phyloP scores from a whole-genome alignment of 1,140 invertebrate genomes.

The Psix sp. region DNA sequence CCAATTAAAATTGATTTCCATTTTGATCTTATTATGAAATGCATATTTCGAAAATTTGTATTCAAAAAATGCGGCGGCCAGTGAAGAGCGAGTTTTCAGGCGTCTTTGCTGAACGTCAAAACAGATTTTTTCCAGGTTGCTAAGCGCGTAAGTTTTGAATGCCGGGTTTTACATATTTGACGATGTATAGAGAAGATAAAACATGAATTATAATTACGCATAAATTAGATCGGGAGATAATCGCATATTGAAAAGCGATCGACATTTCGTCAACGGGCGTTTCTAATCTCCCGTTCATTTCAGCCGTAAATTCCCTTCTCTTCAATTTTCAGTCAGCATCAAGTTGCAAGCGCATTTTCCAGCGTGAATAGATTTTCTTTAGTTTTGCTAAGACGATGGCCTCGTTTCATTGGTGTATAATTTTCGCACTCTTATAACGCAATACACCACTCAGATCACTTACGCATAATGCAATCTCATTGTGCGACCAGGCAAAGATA shows the following conservation, averaged over 20 bases:
- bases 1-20: no score
- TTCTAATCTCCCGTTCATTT: not conserved
- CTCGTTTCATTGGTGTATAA: constrained; percentile 36
- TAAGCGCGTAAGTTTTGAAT: constrained; percentile 15
- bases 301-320: not conserved
- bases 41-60: no score
- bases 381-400: constrained; percentile 35
- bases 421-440: constrained; percentile 29
- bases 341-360: constrained; percentile 25
- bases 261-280: constrained; percentile 3
- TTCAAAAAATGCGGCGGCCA: not conserved
- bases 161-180: constrained; percentile 21
- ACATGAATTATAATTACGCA: constrained; percentile 41
- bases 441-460: constrained; percentile 7
- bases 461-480: constrained; percentile 27
- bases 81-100: constrained; percentile 11
- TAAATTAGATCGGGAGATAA: constrained; percentile 43
- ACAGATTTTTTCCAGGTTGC: constrained; percentile 28
- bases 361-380: constrained; percentile 68
- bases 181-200: constrained; percentile 24
- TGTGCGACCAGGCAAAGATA: not conserved
- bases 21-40: no score
- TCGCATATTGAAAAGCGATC: constrained; percentile 31
- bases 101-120: constrained; percentile 28
- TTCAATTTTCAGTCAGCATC: constrained; percentile 9